A percentile compares a stretch with the other conserved stretches of the same genome.
phyloP scores from a whole-genome alignment of 2,797 vertebrate species.

The Emydoidea blandingii region DNA sequence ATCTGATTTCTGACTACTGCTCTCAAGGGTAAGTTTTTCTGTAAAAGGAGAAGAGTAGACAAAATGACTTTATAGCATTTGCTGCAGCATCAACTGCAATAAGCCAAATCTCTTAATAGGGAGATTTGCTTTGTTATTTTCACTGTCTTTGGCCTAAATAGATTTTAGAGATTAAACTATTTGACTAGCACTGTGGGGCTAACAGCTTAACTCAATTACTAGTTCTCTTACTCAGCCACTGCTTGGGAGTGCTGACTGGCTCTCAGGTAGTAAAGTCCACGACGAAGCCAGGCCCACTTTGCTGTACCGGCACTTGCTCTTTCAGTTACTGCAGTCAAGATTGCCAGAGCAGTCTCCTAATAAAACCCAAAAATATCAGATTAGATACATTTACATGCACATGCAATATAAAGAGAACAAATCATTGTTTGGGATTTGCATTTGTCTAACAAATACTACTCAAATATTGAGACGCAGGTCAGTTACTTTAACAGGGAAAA shows the following conservation, averaged over 20 bases:
- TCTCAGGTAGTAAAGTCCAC: constrained; percentile 93
- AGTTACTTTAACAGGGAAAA: neutral
- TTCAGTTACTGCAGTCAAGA: constrained; percentile 90
- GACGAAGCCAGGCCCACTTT: constrained; percentile 99
- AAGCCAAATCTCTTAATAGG: neutral
- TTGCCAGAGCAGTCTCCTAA: constrained; percentile 90
- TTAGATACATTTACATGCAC: neutral
- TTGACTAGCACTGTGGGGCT: neutral
- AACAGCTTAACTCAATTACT: neutral
- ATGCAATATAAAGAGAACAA: neutral
- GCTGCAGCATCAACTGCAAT: neutral
- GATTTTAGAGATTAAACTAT: neutral
- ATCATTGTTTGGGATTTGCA: neutral
- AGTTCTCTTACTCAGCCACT: constrained; percentile 89
- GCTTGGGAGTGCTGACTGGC: constrained; percentile 89
- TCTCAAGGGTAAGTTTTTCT: neutral
- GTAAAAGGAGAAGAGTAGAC: neutral
- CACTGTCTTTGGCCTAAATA: neutral
- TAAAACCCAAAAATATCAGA: neutral
- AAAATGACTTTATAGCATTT: neutral
- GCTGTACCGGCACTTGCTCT: constrained; percentile 90
- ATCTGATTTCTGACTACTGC: neutral
- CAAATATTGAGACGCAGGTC: neutral
- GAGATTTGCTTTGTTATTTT: neutral
- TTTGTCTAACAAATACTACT: neutral